These are phyloP conservation scores for Colaptes auratus DNA, from an alignment of 2,113 vertebrate genomes.

Conservation along the genomic window DNA sequence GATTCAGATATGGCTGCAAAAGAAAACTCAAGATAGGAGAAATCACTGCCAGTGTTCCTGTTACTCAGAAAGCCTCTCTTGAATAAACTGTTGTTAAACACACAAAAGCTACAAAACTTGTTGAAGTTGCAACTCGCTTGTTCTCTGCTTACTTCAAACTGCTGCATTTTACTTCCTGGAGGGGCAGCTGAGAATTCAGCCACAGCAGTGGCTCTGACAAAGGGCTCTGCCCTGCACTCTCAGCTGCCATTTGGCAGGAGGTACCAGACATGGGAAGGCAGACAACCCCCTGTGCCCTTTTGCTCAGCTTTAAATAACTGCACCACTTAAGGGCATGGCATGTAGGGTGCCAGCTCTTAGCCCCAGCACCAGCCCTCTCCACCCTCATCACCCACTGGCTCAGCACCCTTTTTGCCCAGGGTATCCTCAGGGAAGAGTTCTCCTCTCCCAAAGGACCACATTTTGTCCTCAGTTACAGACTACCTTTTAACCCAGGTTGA, in stretches of 20 bases:
- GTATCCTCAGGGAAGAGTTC: not conserved
- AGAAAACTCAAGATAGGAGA: not conserved
- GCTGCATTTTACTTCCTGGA: not conserved
- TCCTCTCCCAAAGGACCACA: not conserved
- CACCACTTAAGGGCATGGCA: not conserved
- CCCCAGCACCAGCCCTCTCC: not conserved
- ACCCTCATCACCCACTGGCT: accelerated
- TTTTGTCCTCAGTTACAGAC: not conserved
- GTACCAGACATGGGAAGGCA: not conserved
- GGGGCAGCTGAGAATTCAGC: not conserved
- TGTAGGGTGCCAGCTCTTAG: not conserved
- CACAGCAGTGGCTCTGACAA: not conserved
- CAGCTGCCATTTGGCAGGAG: not conserved
- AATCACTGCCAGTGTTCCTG: not conserved
- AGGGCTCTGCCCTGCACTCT: not conserved
- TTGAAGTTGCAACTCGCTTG: not conserved
- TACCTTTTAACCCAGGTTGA: accelerated
- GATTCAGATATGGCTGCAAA: accelerated
- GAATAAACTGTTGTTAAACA: not conserved
- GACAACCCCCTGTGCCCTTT: accelerated
- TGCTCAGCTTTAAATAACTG: not conserved
- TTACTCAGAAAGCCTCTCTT: not conserved
- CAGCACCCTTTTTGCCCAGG: not conserved
- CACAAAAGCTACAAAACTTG: not conserved
- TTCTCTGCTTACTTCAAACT: not conserved